These are phyloP conservation scores for Strongylocentrotus purpuratus DNA, from an alignment of 35 echinoderm and acorn worm genomes.

Conservation along the genomic window DNA sequence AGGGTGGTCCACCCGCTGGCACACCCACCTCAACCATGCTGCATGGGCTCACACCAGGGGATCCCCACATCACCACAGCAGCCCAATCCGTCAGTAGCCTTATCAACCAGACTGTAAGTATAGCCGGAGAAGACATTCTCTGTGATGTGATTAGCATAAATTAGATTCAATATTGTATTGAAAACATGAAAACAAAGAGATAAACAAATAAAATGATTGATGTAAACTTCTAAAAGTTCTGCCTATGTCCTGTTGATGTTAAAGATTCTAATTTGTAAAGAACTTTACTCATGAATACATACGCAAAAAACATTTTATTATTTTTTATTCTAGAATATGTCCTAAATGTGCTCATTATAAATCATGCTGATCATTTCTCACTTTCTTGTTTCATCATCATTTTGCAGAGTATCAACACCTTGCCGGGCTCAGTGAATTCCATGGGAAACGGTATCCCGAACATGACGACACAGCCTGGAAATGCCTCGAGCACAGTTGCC, in stretches of 20 bases:
- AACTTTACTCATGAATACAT: too few relatives aligned
- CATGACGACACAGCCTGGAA: conserved; percentile 39
- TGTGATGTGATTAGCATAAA: too few relatives aligned
- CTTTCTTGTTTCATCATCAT: neutral
- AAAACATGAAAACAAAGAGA: too few relatives aligned
- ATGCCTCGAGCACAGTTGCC: conserved; percentile 30
- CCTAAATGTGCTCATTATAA: too few relatives aligned
- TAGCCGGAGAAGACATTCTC: neutral
- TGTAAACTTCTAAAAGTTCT: too few relatives aligned
- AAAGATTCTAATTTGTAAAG: too few relatives aligned
- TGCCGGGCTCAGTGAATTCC: conserved; percentile 21
- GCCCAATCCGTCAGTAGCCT: conserved; percentile 47
- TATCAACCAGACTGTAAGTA: conserved; percentile 45
- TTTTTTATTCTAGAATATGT: too few relatives aligned
- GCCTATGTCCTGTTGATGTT: too few relatives aligned
- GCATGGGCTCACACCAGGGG: conserved; percentile 30
- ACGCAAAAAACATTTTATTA: too few relatives aligned
- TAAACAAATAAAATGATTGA: too few relatives aligned
- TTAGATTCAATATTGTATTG: too few relatives aligned
- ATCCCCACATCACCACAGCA: conserved; percentile 29
- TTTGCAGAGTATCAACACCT: conserved; percentile 46
- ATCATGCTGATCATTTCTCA: too few relatives aligned
- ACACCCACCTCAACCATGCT: conserved; percentile 28
- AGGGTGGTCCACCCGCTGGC: neutral
- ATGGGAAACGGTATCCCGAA: conserved; percentile 44